Percentiles rank a stretch among this genome's conserved stretches.
phyloP scores from a whole-genome alignment of 2,113 vertebrate species.

The Hippocampus mohnikei region DNA sequence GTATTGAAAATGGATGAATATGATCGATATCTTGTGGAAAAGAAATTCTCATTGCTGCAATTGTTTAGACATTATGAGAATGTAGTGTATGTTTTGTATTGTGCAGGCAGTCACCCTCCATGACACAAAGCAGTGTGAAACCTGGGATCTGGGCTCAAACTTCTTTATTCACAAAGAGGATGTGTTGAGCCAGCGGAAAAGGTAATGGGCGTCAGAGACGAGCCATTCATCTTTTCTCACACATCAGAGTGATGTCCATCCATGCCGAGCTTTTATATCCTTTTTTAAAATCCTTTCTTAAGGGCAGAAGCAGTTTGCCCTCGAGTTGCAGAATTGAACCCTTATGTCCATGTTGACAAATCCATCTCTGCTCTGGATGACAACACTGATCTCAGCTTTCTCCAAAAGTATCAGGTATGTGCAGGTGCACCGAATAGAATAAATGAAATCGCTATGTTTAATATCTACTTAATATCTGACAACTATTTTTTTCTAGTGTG shows the following conservation, averaged over 20 bases:
- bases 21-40: too few relatives aligned
- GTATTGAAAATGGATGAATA: too few relatives aligned
- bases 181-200: conserved; percentile 79
- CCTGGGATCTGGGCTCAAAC: conserved; percentile 88
- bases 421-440: neutral
- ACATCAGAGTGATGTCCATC: neutral
- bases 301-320: conserved; percentile 87
- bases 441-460: neutral
- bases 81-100: conserved; percentile 3
- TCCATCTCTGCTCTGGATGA: conserved; percentile 78
- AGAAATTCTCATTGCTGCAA: neutral
- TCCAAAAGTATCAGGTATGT: conserved; percentile 83
- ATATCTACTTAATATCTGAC: neutral
- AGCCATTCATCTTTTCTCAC: neutral
- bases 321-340: conserved; percentile 87
- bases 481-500: conserved; percentile 76
- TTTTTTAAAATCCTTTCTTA: neutral
- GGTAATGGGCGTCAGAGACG: conserved; percentile 62
- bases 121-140: conserved; percentile 82
- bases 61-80: neutral
- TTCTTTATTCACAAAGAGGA: conserved; percentile 94
- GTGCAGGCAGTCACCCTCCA: conserved; percentile 88
- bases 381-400: conserved; percentile 84
- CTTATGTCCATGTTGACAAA: conserved; percentile 86
- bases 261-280: neutral